Evolutionary conservation across 2,113 vertebrate species (phyloP), one percentile per base, ranked within the genome.

Genomic region (Gambusia affinis): DNA sequence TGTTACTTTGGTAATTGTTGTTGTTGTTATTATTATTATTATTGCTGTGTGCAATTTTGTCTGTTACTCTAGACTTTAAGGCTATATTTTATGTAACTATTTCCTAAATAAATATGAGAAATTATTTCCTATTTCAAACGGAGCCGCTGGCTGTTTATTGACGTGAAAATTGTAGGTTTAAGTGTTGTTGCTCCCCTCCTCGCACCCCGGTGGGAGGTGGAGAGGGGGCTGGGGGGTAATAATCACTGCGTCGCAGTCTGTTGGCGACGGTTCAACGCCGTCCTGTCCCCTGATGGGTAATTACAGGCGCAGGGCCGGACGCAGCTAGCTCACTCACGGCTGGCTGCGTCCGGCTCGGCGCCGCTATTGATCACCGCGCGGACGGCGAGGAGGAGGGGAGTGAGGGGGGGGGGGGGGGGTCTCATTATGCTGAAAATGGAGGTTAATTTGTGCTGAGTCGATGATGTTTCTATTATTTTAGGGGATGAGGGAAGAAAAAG

Each of bases 41-140:
- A 76, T 85, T 87, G 78, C 78, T 73, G 75, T 92, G 96, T 97
- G 95, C 96, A 95, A 96, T 96, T 93, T 62, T 79, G 82, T 90
- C 92, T 93, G 93, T 94, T 94, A 93, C 87, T 87, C 92, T 93
- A 95, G 92, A 91, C 89, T 87, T 93, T 88, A 92, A 92, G 93
- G 89, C 89, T 93, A 88, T 95, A 92, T 94, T 94, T 93, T 92
- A 92, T 93, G 88, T 94, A 93, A 94, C 91, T 73, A 90, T 92
- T 94, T 91, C 72, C 47, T 94, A 91, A 95, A 93, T 92, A 93
- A 93, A 94, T 75, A 90, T 81, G 81, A 93, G 83, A 88, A 90
- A 92, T 79, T 81, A 92, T 93, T 90, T 93, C 87, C 85, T 88
- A 88, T 89, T 92, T 88, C 79, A 85, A 81, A 60, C 67, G 75